Evolutionary conservation across 1,140 invertebrate species (phyloP).

Genomic region (Pantala flavescens): DNA sequence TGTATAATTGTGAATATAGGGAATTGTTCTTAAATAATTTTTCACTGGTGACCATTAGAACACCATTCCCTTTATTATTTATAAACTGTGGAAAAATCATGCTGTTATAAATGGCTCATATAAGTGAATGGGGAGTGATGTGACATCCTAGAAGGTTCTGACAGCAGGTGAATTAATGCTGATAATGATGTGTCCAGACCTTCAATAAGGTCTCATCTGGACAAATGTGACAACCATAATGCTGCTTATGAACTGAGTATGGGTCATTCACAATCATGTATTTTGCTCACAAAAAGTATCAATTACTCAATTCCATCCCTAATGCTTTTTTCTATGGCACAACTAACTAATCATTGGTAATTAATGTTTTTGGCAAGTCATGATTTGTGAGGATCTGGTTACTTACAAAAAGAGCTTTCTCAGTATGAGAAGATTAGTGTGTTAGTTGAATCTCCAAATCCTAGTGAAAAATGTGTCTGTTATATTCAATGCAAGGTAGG

Average conservation of each 20-base stretch:
- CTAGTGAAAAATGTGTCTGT: background rate
- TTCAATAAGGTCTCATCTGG: background rate
- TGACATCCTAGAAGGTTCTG: background rate
- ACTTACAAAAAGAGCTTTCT: background rate
- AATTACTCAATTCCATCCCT: background rate
- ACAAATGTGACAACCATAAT: background rate
- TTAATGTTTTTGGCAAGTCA: background rate
- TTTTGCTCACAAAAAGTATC: background rate
- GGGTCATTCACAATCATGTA: background rate
- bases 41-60: background rate
- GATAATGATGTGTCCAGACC: background rate
- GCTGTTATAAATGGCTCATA: too few species aligned
- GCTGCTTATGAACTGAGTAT: background rate
- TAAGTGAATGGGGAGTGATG: background rate
- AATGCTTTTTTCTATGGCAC: background rate
- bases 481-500: background rate
- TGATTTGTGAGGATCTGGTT: background rate
- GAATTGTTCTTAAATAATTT: background rate
- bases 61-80: background rate
- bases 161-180: background rate
- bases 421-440: background rate
- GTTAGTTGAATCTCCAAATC: background rate
- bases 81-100: too few species aligned
- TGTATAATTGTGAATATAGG: background rate
- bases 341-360: background rate